These are phyloP conservation scores for Lepidurus couesii DNA, from an alignment of 1,140 invertebrate species.

Conservation along the genomic window DNA sequence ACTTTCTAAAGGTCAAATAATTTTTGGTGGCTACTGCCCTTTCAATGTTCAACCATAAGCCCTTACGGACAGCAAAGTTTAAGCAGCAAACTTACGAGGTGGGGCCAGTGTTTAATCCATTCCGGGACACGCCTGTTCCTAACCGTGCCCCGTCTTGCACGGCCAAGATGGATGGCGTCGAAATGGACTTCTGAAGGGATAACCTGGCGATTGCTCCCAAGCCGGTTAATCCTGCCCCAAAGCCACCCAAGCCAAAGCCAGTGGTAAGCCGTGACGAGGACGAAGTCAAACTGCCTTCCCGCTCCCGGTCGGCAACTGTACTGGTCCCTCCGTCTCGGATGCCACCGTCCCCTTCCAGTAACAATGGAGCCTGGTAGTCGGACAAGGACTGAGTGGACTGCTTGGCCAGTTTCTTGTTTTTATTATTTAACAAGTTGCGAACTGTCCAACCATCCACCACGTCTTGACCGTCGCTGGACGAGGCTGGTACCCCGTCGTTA, in stretches of 20 bases:
- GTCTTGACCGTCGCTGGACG: slow-evolving; percentile 47
- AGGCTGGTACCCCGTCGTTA: slow-evolving; percentile 46
- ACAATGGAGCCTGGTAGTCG: slow-evolving; percentile 35
- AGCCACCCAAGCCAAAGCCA: slow-evolving; percentile 12
- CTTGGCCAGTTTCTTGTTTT: slow-evolving; percentile 32
- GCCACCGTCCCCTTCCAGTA: slow-evolving; percentile 34
- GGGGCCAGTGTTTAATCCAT: slow-evolving; percentile 24
- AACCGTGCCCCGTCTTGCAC: slow-evolving; percentile 50
- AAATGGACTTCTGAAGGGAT: slow-evolving; percentile 82
- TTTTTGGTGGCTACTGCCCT: no score
- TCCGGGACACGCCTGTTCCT: slow-evolving; percentile 19
- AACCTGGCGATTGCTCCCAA: slow-evolving; percentile 54
- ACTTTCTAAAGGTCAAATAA: no score
- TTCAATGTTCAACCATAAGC: not conserved
- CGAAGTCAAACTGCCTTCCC: not conserved
- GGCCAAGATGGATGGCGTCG: slow-evolving; percentile 78
- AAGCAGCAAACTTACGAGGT: slow-evolving; percentile 31
- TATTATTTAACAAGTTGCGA: slow-evolving; percentile 32
- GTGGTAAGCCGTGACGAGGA: not conserved
- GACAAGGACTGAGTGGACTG: slow-evolving; percentile 30
- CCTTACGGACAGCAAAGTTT: not conserved
- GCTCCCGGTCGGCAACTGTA: slow-evolving; percentile 40
- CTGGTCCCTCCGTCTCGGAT: slow-evolving; percentile 55
- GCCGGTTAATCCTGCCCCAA: not conserved
- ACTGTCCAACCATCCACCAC: slow-evolving; percentile 43